These are phyloP conservation scores for Pelagia noctiluca DNA, from an alignment of 30 jellyfish, hydroid and myxozoan species.

Conservation along the genomic window DNA sequence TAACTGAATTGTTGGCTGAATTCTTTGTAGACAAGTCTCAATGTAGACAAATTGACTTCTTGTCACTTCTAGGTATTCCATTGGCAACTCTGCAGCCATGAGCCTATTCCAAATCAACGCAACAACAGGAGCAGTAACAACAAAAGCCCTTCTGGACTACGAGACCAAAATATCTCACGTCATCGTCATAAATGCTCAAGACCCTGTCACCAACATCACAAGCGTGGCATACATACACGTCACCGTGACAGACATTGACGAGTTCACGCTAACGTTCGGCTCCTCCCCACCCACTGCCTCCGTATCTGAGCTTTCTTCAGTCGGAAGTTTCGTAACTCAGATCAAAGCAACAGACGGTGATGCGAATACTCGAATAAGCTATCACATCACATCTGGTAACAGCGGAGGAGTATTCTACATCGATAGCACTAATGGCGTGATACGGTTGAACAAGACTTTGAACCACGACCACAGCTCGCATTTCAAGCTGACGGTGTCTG, in stretches of 20 bases:
- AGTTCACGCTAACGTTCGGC: constrained; percentile 33
- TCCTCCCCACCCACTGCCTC: constrained; percentile 46
- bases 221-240: constrained; percentile 54
- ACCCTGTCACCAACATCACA: constrained; percentile 71
- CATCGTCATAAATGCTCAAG: constrained; percentile 70
- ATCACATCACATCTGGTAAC: constrained; percentile 60
- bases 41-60: no score
- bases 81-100: constrained; percentile 49
- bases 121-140: constrained; percentile 72
- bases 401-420: constrained; percentile 66
- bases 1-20: no score
- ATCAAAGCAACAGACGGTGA: constrained; percentile 77
- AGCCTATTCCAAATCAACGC: constrained; percentile 58
- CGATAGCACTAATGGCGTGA: constrained; percentile 80
- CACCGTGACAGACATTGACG: constrained; percentile 77
- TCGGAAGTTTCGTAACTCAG: constrained; percentile 63
- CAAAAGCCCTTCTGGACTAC: constrained; percentile 59
- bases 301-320: constrained; percentile 79
- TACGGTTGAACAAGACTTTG: constrained; percentile 54
- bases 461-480: constrained; percentile 34
- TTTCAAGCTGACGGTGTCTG: constrained; percentile 65
- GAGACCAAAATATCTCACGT: constrained; percentile 61
- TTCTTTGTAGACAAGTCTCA: no score
- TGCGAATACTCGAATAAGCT: constrained; percentile 32
- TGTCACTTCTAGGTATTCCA: constrained; percentile 40